phyloP scores from a whole-genome alignment of 2,113 vertebrate species.

The Megaceryle maxima region DNA sequence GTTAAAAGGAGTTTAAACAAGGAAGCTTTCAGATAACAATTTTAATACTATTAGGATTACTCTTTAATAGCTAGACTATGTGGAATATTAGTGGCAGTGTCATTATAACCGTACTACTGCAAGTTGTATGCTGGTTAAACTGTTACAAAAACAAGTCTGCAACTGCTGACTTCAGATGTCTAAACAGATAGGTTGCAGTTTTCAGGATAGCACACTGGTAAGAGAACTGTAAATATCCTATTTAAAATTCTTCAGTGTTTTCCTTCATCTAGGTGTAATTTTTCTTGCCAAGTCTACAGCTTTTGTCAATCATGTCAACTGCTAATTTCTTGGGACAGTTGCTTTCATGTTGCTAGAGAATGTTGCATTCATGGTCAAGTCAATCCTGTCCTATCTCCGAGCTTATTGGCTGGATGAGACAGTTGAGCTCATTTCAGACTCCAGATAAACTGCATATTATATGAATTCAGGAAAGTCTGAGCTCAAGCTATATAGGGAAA shows the following conservation, averaged over 20 bases:
- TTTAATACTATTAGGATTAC: neutral
- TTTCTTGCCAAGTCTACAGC: neutral
- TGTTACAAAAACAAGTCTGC: neutral
- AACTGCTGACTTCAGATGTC: neutral
- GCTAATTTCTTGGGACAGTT: neutral
- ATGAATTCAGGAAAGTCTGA: neutral
- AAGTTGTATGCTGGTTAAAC: neutral
- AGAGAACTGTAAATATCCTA: neutral
- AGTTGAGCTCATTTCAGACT: neutral
- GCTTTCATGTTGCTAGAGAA: neutral
- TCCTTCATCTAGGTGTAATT: neutral
- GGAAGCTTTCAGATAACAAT: neutral
- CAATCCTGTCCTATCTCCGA: neutral
- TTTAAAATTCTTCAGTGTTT: neutral
- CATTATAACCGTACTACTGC: neutral
- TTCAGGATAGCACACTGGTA: neutral
- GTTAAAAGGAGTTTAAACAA: neutral
- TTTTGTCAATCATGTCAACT: neutral
- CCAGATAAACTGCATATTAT: neutral
- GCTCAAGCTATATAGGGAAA: neutral
- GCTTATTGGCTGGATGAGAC: neutral
- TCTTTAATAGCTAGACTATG: neutral
- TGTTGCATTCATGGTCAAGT: neutral
- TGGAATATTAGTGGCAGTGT: neutral
- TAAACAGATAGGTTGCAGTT: neutral